Percentiles rank a stretch among this genome's conserved stretches.
Evolutionary conservation across 2,888 invertebrate genomes (phyloP).

Genomic region (Petrophora chlorosata): DNA sequence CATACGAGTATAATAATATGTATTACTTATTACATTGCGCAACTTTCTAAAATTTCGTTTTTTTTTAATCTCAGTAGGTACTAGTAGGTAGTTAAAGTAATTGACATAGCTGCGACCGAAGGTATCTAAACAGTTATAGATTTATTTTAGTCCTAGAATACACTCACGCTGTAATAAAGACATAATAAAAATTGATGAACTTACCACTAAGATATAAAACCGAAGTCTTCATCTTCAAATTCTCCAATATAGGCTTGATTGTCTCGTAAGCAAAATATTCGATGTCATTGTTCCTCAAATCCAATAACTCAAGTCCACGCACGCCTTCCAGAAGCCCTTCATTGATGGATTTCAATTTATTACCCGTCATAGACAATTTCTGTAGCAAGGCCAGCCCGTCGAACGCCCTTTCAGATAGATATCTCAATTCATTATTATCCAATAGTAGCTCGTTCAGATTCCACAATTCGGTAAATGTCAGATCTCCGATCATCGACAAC

Average conservation of each 20-base stretch:
- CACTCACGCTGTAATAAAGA: background rate
- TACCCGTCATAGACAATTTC: constrained; percentile 89
- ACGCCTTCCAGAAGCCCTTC: constrained; percentile 89
- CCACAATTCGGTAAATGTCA: constrained; percentile 91
- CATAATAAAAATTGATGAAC: constrained; percentile 26
- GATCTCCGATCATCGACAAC: constrained; percentile 90
- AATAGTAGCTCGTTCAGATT: constrained; percentile 88
- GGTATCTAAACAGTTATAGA: no score
- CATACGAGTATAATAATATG: no score
- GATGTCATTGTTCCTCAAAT: constrained; percentile 90
- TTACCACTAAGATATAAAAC: constrained; percentile 77
- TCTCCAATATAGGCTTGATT: constrained; percentile 89
- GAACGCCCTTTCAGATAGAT: constrained; percentile 90
- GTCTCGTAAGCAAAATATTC: constrained; percentile 90
- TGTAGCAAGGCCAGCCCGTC: constrained; percentile 89
- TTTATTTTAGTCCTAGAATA: no score
- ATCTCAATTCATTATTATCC: constrained; percentile 88
- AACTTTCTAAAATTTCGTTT: no score
- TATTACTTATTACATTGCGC: no score
- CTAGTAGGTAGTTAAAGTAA: no score
- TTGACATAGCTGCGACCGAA: no score
- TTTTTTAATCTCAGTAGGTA: no score
- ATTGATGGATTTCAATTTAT: constrained; percentile 88
- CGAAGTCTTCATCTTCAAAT: constrained; percentile 85
- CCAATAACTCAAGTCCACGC: constrained; percentile 89